Conservation (phyloP, 2,113 vertebrate species). For the Salvelinus fontinalis region DNA sequence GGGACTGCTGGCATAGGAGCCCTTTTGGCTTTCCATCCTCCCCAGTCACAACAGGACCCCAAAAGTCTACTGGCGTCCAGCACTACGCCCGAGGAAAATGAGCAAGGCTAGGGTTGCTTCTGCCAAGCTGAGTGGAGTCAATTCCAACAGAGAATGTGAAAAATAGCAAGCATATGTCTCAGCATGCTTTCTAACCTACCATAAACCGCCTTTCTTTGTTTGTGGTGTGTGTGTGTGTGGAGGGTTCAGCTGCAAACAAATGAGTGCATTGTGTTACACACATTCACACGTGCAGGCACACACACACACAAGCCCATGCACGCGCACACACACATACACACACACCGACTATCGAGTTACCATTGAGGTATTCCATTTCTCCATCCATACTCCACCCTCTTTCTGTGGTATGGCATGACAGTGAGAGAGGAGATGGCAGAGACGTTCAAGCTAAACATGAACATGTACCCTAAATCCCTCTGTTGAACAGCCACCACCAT, state of each 20-base stretch:
- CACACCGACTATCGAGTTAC: constrained; percentile 63
- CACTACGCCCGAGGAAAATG: constrained; percentile 27
- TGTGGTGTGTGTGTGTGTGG: constrained; percentile 28
- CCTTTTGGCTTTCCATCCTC: constrained; percentile 51
- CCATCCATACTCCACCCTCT: constrained; percentile 37
- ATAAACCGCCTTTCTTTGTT: constrained; percentile 29
- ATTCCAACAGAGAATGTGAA: constrained; percentile 29
- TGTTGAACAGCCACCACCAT: constrained; percentile 36
- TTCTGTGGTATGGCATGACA: constrained; percentile 3
- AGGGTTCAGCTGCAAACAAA: constrained; percentile 53
- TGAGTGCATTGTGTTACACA: constrained; percentile 62
- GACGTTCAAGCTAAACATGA: constrained; percentile 4
- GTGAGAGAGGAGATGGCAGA: constrained; percentile 32
- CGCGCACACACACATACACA: constrained; percentile 58
- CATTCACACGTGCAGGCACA: constrained; percentile 41
- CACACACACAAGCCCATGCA: constrained; percentile 44
- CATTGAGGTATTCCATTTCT: constrained; percentile 49
- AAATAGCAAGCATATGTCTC: constrained; percentile 54
- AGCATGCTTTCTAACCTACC: constrained; percentile 18
- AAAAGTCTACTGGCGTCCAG: constrained; percentile 53
- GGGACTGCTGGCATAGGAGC: constrained; percentile 52
- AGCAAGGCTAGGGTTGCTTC: constrained; percentile 35
- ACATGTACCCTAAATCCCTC: constrained; percentile 37
- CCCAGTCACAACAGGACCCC: constrained; percentile 52
- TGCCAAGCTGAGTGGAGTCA: constrained; percentile 32